These are phyloP conservation scores for Formica exsecta DNA, from an alignment of 1,140 invertebrate species.

Conservation along the genomic window DNA sequence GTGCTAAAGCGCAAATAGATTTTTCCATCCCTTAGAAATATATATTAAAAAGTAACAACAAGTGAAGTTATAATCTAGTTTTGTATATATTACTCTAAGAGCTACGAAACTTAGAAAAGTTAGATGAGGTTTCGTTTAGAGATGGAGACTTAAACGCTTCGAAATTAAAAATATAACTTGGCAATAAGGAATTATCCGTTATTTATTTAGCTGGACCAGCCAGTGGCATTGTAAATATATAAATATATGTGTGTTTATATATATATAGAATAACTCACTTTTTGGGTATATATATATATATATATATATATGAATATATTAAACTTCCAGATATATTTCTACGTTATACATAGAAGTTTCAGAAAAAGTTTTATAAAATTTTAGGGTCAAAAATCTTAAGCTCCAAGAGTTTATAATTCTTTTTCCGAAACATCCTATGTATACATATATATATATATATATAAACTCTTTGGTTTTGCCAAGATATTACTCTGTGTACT, in stretches of 20 bases:
- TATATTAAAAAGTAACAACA: constrained; percentile 60
- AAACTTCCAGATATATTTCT: constrained; percentile 71
- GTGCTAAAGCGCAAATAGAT: constrained; percentile 52
- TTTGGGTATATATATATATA: constrained; percentile 62
- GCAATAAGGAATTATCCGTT: constrained; percentile 72
- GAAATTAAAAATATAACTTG: constrained; percentile 72
- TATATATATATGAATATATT: constrained; percentile 73
- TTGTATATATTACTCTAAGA: constrained; percentile 68
- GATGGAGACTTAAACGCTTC: constrained; percentile 68
- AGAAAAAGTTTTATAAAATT: constrained; percentile 12
- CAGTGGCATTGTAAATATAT: constrained; percentile 74
- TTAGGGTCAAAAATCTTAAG: not conserved
- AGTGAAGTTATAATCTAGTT: constrained; percentile 62
- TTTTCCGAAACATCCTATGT: constrained; percentile 14
- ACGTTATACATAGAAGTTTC: constrained; percentile 28
- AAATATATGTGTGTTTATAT: constrained; percentile 75
- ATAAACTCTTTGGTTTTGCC: constrained; percentile 82
- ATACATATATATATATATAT: constrained; percentile 37
- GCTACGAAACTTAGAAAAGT: constrained; percentile 63
- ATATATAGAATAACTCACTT: constrained; percentile 72
- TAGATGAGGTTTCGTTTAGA: constrained; percentile 58
- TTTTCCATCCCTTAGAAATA: constrained; percentile 40
- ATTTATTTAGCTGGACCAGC: constrained; percentile 78
- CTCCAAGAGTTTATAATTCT: not conserved
- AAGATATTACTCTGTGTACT: constrained; percentile 72